phyloP scores from a whole-genome alignment of 2,113 vertebrate genomes.

The Naja naja region DNA sequence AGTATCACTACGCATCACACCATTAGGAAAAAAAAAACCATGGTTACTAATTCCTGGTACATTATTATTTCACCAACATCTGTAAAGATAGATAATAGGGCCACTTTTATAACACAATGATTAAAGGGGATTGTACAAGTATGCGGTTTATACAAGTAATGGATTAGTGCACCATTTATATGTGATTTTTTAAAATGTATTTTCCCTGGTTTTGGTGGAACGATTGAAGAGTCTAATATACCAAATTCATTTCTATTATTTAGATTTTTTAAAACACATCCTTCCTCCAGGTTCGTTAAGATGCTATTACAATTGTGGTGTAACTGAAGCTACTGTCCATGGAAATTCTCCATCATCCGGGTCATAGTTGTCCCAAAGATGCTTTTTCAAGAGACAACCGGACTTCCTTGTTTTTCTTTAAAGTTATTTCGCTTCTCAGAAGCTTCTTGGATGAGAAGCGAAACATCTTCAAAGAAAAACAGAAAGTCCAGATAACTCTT shows the following conservation, averaged over 20 bases:
- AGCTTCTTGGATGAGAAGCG: too few species aligned
- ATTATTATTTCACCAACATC: not conserved
- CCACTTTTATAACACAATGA: not conserved
- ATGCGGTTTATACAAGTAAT: not conserved
- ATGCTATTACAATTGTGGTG: not conserved
- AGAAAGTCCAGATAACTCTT: too few species aligned
- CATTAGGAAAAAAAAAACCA: not conserved
- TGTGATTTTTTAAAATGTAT: not conserved
- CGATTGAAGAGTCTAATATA: not conserved
- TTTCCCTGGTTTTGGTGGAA: not conserved
- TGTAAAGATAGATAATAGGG: not conserved
- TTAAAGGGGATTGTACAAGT: not conserved
- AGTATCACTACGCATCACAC: not conserved
- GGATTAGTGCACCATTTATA: not conserved
- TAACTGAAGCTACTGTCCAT: too few species aligned
- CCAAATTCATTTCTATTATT: not conserved
- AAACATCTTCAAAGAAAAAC: too few species aligned
- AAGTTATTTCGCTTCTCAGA: too few species aligned
- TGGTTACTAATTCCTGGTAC: not conserved
- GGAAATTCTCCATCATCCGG: too few species aligned
- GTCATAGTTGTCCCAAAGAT: too few species aligned
- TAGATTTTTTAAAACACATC: not conserved
- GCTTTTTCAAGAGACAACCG: too few species aligned
- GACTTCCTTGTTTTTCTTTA: too few species aligned
- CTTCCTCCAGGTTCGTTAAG: too few species aligned